Base-by-base conservation (phyloP, 2,113 vertebrate genomes). In the Orthochromis malagaraziensis region DNA sequence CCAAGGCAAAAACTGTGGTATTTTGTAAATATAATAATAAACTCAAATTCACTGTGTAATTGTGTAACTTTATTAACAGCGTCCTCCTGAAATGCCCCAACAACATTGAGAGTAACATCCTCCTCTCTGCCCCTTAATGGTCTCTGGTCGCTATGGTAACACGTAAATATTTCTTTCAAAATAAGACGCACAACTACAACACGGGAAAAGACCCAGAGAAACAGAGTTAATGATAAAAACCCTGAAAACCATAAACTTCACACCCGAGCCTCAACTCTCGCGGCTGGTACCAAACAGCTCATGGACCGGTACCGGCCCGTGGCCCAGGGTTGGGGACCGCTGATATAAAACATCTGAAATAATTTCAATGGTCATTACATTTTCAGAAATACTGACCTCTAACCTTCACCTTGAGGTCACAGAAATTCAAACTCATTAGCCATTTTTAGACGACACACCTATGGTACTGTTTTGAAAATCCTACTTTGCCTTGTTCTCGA, bases 241-340 rank as follows among this genome's bases (percentile, higher is more conserved):
- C 58, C 29, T 63, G 29, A 33, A 63, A 33, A 60, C 29, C 58
- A 63, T 11, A 4, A 33, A 63, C 16, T 63, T 63, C 58, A 19
- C 58, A 63, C 9, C 29, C 4, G 1, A 63, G 58, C 9, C 29
- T 63, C 4, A 63, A 33, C 58, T 63, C 29, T 63, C 16, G 1
- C 0, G 2, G 29, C 16, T 19, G 58, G 5, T 19, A 19, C 16
- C 9, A 63, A 63, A 33, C 29, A 4, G 2, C 58, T 33, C 58
- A 19, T 4, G 58, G 58, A 7, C 29, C 6, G 4, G 58, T 63
- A 0, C 29, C 1, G 2, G 58, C 29, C 9, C 9, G 6, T 33
- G 29, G 58, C 1, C 16, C 29, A 33, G 16, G 0, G 9, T 11
- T 35, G 29, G 58, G 16, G 6, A 63, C 16, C 6, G 1, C 29